Evolutionary conservation across 2,888 invertebrate genomes (phyloP).

Genomic region (Thymelicus lineola): DNA sequence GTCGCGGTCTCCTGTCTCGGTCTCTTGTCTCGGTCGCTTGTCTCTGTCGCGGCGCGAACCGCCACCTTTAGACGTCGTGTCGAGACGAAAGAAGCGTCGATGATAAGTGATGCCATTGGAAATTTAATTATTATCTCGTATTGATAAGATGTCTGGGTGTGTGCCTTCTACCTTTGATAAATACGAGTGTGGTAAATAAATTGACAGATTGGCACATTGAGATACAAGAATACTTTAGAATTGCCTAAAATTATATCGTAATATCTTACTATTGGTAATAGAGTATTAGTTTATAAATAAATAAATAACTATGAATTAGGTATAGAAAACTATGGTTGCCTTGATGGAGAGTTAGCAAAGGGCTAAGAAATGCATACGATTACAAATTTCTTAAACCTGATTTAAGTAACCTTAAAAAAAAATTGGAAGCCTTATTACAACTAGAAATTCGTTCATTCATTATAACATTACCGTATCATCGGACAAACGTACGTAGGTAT

Average conservation of each 20-base stretch:
- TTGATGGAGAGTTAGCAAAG: too few relatives aligned
- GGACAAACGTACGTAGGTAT: background rate
- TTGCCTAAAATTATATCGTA: background rate
- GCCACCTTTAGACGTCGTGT: too few relatives aligned
- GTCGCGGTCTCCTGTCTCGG: too few relatives aligned
- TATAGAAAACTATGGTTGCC: too few relatives aligned
- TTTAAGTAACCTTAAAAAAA: too few relatives aligned
- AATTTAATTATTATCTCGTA: background rate
- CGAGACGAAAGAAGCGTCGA: background rate
- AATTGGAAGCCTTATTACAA: background rate
- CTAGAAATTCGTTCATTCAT: background rate
- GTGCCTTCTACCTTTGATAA: background rate
- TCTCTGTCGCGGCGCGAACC: too few relatives aligned
- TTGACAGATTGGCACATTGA: background rate
- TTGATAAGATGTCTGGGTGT: conserved; percentile 2
- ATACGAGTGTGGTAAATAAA: background rate
- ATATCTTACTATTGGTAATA: background rate
- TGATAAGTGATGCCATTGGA: background rate
- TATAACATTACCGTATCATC: background rate
- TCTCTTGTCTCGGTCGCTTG: too few relatives aligned
- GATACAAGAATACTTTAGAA: background rate
- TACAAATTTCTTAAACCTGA: too few relatives aligned
- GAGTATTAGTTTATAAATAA: too few relatives aligned
- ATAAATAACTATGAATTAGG: too few relatives aligned
- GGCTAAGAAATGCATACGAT: too few relatives aligned